phyloP scores from a whole-genome alignment of 2,888 invertebrate species.

The Alentia gelatinosa region DNA sequence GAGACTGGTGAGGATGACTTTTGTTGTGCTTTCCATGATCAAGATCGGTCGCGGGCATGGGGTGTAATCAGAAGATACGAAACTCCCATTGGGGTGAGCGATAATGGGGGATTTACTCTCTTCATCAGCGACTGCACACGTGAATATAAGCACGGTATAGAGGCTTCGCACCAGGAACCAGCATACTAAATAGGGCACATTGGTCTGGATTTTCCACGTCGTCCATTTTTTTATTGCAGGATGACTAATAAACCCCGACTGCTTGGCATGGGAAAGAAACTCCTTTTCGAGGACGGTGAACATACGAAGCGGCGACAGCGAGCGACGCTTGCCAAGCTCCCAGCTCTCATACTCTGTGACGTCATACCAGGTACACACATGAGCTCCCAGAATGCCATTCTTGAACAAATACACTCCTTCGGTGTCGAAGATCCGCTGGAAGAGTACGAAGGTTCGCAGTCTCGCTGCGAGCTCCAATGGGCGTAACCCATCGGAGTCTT shows the following conservation, averaged over 20 bases:
- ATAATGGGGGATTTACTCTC: neutral
- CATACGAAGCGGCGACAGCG: slow-evolving; percentile 52
- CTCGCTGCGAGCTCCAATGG: slow-evolving; percentile 57
- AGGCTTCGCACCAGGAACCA: slow-evolving; percentile 54
- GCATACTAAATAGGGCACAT: slow-evolving; percentile 38
- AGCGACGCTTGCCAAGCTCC: slow-evolving; percentile 9
- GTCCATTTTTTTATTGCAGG: slow-evolving; percentile 54
- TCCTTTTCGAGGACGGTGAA: slow-evolving; percentile 53
- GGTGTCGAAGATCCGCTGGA: slow-evolving; percentile 55
- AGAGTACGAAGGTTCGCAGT: slow-evolving; percentile 51
- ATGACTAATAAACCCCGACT: neutral
- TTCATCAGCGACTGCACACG: slow-evolving; percentile 28
- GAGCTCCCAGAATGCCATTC: slow-evolving; percentile 51
- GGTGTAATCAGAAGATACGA: neutral
- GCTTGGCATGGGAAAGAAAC: slow-evolving; percentile 5
- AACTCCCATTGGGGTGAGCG: neutral
- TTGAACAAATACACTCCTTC: slow-evolving; percentile 56
- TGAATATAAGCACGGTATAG: slow-evolving; percentile 52
- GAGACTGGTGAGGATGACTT: neutral
- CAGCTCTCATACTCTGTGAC: slow-evolving; percentile 60
- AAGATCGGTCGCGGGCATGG: slow-evolving; percentile 40
- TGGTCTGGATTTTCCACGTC: slow-evolving; percentile 31
- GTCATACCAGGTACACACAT: slow-evolving; percentile 56
- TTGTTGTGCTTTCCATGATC: neutral
- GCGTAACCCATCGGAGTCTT: slow-evolving; percentile 53